Evolutionary conservation across 2,888 invertebrate genomes (phyloP).

Genomic region (Onchidella celtica): DNA sequence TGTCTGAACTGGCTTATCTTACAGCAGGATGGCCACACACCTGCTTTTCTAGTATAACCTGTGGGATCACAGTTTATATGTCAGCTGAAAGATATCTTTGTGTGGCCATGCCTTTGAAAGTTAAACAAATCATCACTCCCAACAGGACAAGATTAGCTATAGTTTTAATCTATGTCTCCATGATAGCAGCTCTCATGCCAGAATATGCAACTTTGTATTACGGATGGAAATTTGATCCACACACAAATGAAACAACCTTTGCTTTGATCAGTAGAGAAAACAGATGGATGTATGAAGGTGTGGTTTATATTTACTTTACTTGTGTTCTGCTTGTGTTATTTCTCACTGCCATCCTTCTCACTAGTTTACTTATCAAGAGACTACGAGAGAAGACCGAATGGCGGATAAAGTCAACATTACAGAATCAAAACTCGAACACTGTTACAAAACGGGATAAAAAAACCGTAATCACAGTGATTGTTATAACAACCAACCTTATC

Average conservation of each 20-base stretch:
- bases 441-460: not conserved
- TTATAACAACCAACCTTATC: not conserved
- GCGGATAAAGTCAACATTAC: not conserved
- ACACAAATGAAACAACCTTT: slow-evolving; percentile 1
- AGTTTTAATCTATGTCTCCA: not conserved
- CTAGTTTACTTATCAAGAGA: too few relatives aligned
- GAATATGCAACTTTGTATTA: not conserved
- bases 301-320: too few relatives aligned
- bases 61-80: not conserved
- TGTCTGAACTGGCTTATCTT: not conserved
- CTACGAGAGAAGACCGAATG: not conserved
- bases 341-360: too few relatives aligned
- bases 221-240: not conserved
- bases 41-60: not conserved
- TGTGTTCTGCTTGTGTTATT: too few relatives aligned
- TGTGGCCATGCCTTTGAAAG: not conserved
- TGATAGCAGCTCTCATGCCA: not conserved
- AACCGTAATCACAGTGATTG: not conserved
- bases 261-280: not conserved
- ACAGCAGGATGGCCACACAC: not conserved
- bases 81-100: not conserved
- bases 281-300: too few relatives aligned
- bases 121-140: not conserved
- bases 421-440: not conserved
- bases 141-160: not conserved